phyloP scores from a whole-genome alignment of 2,113 vertebrate species.

The Alligator sinensis region DNA sequence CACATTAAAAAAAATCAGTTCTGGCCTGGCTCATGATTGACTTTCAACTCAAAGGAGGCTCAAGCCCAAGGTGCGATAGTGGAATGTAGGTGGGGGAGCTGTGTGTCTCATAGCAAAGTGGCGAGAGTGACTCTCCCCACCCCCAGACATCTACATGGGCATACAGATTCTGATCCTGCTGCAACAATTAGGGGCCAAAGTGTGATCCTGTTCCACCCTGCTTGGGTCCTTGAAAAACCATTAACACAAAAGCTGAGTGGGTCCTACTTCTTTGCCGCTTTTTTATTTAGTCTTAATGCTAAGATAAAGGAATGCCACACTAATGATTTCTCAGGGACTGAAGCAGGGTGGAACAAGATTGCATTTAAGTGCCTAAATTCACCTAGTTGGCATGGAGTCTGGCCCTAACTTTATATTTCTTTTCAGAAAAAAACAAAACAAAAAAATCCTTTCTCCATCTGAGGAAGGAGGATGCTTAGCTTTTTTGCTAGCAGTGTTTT shows the following conservation, averaged over 20 bases:
- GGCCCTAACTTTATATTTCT: too few species aligned
- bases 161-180: too few species aligned
- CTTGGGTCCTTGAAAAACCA: too few species aligned
- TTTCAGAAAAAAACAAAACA: not conserved
- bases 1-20: not conserved
- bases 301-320: too few species aligned
- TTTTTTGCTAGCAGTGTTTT: not conserved
- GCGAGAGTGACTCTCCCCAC: not conserved
- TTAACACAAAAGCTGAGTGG: too few species aligned
- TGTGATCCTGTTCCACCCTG: too few species aligned
- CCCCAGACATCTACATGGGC: not conserved
- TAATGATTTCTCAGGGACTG: too few species aligned
- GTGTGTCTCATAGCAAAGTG: not conserved
- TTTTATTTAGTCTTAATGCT: too few species aligned
- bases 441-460: not conserved
- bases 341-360: too few species aligned
- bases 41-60: not conserved
- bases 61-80: not conserved
- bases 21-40: not conserved
- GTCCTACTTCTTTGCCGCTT: too few species aligned
- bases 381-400: not conserved
- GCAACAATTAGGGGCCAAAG: too few species aligned
- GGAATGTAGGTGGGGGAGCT: not conserved
- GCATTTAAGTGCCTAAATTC: not conserved
- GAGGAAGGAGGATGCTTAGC: not conserved